Conservation (phyloP, 2,797 vertebrate species). For the Crenuchus spilurus region DNA sequence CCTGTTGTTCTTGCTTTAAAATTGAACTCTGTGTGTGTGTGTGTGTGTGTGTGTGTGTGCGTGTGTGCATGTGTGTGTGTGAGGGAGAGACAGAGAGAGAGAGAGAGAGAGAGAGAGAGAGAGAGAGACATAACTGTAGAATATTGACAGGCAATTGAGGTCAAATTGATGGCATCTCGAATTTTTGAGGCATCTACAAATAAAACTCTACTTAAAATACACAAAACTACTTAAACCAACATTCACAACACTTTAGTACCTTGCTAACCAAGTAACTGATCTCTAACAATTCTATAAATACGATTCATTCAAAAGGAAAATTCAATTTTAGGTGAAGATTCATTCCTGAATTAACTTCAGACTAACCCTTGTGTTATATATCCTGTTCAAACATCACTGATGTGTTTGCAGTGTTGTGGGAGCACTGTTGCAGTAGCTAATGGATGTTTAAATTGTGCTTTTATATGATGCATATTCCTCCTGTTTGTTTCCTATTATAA, state of each 20-base stretch:
- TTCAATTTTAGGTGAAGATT: too few relatives aligned
- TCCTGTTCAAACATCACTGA: conserved; percentile 1
- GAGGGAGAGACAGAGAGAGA: too few relatives aligned
- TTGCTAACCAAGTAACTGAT: too few relatives aligned
- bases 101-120: too few relatives aligned
- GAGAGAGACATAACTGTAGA: background rate
- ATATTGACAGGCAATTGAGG: background rate
- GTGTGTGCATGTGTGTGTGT: too few relatives aligned
- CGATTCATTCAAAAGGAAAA: too few relatives aligned
- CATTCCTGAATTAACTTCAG: background rate
- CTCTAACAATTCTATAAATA: too few relatives aligned
- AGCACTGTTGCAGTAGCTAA: background rate
- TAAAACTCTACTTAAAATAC: background rate
- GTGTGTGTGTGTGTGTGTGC: too few relatives aligned
- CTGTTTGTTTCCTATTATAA: conserved; percentile 1
- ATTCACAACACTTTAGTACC: background rate
- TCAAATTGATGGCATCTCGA: background rate
- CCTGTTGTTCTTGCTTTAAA: conserved; percentile 7
- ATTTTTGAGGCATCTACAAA: background rate
- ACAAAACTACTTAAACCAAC: background rate
- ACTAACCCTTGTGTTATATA: background rate
- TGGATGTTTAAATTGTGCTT: background rate
- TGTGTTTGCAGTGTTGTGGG: background rate
- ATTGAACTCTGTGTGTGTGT: conserved; percentile 5
- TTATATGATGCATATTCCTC: conserved; percentile 7